phyloP scores from a whole-genome alignment of 2,797 vertebrate species.

The Oryzias sinensis region DNA sequence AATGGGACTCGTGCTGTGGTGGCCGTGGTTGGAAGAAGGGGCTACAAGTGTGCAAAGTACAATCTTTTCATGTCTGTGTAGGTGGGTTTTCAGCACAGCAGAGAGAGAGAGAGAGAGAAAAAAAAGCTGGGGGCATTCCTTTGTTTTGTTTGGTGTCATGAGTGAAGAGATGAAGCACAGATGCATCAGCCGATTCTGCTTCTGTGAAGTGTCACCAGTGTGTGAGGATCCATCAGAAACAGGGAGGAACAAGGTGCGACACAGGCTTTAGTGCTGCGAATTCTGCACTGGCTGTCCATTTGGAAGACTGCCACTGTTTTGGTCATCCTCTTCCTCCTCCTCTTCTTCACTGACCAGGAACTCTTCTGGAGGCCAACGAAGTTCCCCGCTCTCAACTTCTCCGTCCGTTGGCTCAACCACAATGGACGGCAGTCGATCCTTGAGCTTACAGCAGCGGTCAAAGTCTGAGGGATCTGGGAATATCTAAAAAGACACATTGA shows the following conservation, averaged over 20 bases:
- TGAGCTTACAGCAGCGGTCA: conserved; percentile 95
- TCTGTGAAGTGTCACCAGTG: conserved; percentile 57
- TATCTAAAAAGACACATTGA: conserved; percentile 77
- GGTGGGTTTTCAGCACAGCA: conserved; percentile 25
- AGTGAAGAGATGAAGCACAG: conserved; percentile 21
- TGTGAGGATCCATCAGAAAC: conserved; percentile 39
- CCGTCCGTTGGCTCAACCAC: conserved; percentile 96
- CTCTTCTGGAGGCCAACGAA: conserved; percentile 96
- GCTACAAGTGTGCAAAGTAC: conserved; percentile 18
- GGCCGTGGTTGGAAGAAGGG: conserved; percentile 17
- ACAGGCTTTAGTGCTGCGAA: conserved; percentile 69
- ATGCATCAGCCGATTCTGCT: conserved; percentile 32
- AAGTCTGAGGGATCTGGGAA: conserved; percentile 96
- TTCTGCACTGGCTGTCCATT: conserved; percentile 71
- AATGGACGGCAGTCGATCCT: conserved; percentile 95
- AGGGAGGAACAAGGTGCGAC: conserved; percentile 11
- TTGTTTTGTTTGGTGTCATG: conserved; percentile 33
- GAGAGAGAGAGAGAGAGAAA: background rate
- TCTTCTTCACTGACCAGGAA: conserved; percentile 86
- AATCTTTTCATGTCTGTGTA: conserved; percentile 22
- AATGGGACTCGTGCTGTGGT: conserved; percentile 32
- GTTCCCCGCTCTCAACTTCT: conserved; percentile 95
- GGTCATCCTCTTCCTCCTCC: conserved; percentile 67
- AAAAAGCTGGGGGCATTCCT: background rate
- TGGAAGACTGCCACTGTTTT: conserved; percentile 56